Evolutionary conservation across 2,113 vertebrate genomes (phyloP), one percentile per base, ranked within the genome.

Genomic region (Ceratotherium simum): DNA sequence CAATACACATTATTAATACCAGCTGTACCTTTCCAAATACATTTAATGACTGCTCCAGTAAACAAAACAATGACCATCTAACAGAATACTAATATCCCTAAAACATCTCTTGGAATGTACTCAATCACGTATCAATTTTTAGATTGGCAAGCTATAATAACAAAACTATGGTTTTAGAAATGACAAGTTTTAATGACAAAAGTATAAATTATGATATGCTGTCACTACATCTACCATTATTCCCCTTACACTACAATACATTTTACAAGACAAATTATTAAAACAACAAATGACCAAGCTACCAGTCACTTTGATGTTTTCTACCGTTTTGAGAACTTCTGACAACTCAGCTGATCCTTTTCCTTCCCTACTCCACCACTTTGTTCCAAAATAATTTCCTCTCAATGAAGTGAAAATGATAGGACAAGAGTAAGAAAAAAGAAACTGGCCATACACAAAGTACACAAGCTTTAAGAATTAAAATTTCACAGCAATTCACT

Each of bases 21-120:
- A 97, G 36, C 13, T 86, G 25, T n/a, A 67, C 5, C 20, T 86
- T 90, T 87, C 46, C 75, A 93, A 96, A 84, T 36, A 67, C 25
- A 76, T 27, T 20, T 81, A 69, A 17, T 31, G 23, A 78, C 8
- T 84, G 73, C 14, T 80, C 27, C 56, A 89, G 31, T 48, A 91
- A 91, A 90, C 36, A 89, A 90, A 95, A 72, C 46, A 85, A 91
- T n/a, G 62, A 76, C 72, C 51, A 72, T 31, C 25, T 75, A 58
- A 60, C 9, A 8, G 36, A 62, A 85, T 14, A 58, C 12, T 11
- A 70, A 31, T 16, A 29, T 16, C 31, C 21, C 54, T 64, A 60
- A 72, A 60, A 51, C 76, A 39, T n/a, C 42, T 88, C 48, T 31
- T 27, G 33, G 39, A 80, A 73, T 42, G 58, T 11, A 60, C 14